Base-by-base conservation (phyloP, 2,888 invertebrate genomes). In the Dascillus cervinus region DNA sequence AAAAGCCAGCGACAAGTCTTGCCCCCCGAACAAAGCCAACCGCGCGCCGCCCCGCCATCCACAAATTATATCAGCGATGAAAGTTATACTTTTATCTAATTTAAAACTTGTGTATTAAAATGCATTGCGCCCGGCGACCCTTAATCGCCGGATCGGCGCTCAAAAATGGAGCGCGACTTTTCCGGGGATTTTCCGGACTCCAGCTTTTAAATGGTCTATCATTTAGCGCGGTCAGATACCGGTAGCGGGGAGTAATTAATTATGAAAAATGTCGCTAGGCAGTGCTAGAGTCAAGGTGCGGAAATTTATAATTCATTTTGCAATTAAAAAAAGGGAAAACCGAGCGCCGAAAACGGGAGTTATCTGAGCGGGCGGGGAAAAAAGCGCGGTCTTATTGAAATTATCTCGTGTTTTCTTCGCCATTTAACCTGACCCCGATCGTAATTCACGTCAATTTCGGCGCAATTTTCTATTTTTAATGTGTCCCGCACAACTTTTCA, bases 351-450 rank as follows among this genome's bases (percentile, higher is more conserved):
- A 40, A n/a, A n/a, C n/a, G n/a, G n/a, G n/a, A n/a, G n/a, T n/a
- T n/a, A n/a, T n/a, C n/a, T n/a, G n/a, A n/a, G n/a, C n/a, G n/a
- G n/a, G n/a, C n/a, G n/a, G n/a, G n/a, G n/a, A n/a, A n/a, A n/a
- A n/a, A n/a, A n/a, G n/a, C n/a, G n/a, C n/a, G n/a, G n/a, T n/a
- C 54, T 56, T 59, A 61, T 62, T 58, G 61, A 59, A 60, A 62
- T 62, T 62, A 62, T 62, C 62, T 62, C 52, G 57, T 59, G 60
- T 62, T 62, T 62, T 62, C 62, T 61, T 60, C 58, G 50, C 60
- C 62, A 62, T 62, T 62, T 60, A 62, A 60, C 60, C 58, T 56
- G 53, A 50, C 51, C 53, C 53, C 55, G 57, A n/a, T n/a, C n/a
- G n/a, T n/a, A n/a, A n/a, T n/a, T n/a, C n/a, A n/a, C n/a, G n/a